phyloP scores from a whole-genome alignment of 2,888 invertebrate species.

The Microplitis deprimator region DNA sequence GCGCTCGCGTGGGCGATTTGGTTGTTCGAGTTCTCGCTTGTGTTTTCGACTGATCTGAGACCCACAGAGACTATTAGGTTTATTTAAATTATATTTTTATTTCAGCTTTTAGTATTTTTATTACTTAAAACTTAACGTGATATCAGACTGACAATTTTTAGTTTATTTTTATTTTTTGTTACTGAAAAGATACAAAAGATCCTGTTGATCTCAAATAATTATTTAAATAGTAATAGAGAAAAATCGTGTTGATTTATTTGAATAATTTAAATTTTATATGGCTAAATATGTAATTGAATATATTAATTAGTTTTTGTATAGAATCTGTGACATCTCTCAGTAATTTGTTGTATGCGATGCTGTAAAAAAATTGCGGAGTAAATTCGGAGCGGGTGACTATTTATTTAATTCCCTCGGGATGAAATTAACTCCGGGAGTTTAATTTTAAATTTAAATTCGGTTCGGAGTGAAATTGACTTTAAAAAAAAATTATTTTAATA shows the following conservation, averaged over 20 bases:
- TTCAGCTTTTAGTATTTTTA: conserved; percentile 33
- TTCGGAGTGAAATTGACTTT: too few species aligned
- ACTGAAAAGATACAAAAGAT: background rate
- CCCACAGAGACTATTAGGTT: conserved; percentile 5
- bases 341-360: background rate
- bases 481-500: too few species aligned
- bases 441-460: too few species aligned
- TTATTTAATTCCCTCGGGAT: too few species aligned
- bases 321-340: background rate
- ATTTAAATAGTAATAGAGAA: background rate
- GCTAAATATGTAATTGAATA: background rate
- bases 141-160: conserved; percentile 14
- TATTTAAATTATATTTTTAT: conserved; percentile 2
- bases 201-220: conserved; percentile 1
- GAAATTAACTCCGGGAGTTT: too few species aligned
- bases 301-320: background rate
- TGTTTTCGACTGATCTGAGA: conserved; percentile 61
- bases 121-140: conserved; percentile 31
- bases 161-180: background rate
- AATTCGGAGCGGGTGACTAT: too few species aligned
- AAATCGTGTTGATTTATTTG: background rate
- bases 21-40: conserved; percentile 64
- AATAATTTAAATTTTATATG: background rate
- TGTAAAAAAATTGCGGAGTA: too few species aligned
- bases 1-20: conserved; percentile 63